Percentiles rank a stretch among this genome's conserved stretches.
Evolutionary conservation across 2,888 invertebrate species (phyloP).

Genomic region (Lycophotia porphyrea): DNA sequence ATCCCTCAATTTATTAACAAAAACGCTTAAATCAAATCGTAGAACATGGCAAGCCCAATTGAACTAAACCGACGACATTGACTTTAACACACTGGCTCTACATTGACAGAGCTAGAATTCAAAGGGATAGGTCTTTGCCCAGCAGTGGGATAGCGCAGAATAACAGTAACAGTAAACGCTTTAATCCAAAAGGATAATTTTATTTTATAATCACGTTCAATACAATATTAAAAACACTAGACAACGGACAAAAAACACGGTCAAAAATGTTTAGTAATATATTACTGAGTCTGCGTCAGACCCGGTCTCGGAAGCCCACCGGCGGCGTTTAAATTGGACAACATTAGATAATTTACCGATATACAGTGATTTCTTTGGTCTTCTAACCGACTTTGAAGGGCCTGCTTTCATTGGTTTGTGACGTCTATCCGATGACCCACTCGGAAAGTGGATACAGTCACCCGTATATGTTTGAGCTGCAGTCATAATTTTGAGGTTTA

Average conservation of each 20-base stretch:
- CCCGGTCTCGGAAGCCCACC: slow-evolving; percentile 50
- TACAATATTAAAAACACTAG: slow-evolving; percentile 1
- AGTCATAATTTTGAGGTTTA: slow-evolving; percentile 26
- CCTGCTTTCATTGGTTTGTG: slow-evolving; percentile 66
- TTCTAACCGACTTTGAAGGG: slow-evolving; percentile 63
- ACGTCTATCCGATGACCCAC: slow-evolving; percentile 29
- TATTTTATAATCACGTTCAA: slow-evolving; percentile 9
- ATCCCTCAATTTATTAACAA: slow-evolving; percentile 53
- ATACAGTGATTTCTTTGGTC: slow-evolving; percentile 61
- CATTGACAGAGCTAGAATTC: neutral
- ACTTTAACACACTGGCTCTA: neutral
- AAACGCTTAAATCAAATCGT: neutral
- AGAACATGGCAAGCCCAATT: neutral
- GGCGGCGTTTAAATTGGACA: slow-evolving; percentile 54
- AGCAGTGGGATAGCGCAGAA: neutral
- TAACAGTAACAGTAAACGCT: slow-evolving; percentile 5
- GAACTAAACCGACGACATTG: neutral
- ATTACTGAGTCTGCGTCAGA: slow-evolving; percentile 61
- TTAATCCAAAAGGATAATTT: neutral
- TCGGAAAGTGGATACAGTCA: neutral
- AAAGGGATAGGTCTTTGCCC: neutral
- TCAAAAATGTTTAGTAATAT: slow-evolving; percentile 42
- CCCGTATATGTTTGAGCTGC: neutral
- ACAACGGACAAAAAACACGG: neutral
- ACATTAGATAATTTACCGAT: slow-evolving; percentile 72